Conservation (phyloP, 1,140 invertebrate species). For the Phortica variegata region DNA sequence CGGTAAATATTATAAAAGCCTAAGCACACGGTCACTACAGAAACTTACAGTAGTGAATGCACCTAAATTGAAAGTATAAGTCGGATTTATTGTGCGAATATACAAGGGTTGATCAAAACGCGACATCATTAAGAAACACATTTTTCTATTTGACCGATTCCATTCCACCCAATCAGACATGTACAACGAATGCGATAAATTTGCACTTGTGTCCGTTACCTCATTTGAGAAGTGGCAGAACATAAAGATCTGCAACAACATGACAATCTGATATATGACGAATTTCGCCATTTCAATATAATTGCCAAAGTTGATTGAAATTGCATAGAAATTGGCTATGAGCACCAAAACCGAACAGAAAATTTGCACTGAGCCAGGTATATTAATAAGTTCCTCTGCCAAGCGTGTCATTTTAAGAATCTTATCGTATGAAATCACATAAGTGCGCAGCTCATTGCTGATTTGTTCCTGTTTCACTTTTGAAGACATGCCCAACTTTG, state of each 20-base stretch:
- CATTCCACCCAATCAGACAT: conserved; percentile 37
- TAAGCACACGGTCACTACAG: not conserved
- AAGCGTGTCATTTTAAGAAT: conserved; percentile 28
- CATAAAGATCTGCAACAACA: conserved; percentile 48
- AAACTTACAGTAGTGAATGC: conserved; percentile 43
- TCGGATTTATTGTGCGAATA: conserved; percentile 31
- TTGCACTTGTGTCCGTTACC: conserved; percentile 30
- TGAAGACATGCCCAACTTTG: conserved; percentile 16
- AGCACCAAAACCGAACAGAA: conserved; percentile 41
- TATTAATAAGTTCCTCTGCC: conserved; percentile 31
- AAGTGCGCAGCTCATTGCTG: conserved; percentile 21
- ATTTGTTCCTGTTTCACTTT: conserved; percentile 13
- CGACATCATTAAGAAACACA: conserved; percentile 32
- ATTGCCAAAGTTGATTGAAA: conserved; percentile 27
- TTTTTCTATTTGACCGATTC: conserved; percentile 29
- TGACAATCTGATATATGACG: conserved; percentile 34
- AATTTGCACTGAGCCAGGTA: conserved; percentile 36
- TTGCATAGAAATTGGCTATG: conserved; percentile 40
- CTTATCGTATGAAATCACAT: conserved; percentile 22
- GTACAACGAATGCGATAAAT: conserved; percentile 32
- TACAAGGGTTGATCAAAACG: conserved; percentile 27
- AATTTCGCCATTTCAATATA: conserved; percentile 26
- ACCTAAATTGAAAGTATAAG: conserved; percentile 27
- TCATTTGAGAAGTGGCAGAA: conserved; percentile 45
- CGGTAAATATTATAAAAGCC: not conserved